These are phyloP conservation scores for Cistogaster globosa DNA, from an alignment of 2,888 invertebrate genomes.

Conservation along the genomic window DNA sequence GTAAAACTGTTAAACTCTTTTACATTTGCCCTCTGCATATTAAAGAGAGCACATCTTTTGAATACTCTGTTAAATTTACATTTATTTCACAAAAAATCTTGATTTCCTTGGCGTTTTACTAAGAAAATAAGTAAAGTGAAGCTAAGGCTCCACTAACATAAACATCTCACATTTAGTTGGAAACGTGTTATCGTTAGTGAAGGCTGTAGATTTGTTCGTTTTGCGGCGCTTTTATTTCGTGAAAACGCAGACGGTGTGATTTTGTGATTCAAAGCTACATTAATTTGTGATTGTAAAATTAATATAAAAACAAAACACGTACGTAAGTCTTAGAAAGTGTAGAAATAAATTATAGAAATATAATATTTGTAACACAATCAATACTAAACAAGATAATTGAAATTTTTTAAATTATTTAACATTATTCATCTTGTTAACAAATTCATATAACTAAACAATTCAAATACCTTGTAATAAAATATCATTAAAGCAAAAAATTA, in stretches of 20 bases:
- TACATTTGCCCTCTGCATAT: no score
- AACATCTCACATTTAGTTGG: constrained; percentile 54
- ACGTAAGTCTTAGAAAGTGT: constrained; percentile 47
- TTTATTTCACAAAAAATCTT: neutral
- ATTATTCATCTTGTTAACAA: neutral
- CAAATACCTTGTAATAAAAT: neutral
- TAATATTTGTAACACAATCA: neutral
- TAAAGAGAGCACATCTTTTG: neutral
- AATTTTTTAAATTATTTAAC: neutral
- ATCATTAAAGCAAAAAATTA: neutral
- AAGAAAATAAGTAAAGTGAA: constrained; percentile 43
- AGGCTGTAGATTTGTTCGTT: constrained; percentile 13
- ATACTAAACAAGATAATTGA: no score
- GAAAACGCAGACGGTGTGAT: constrained; percentile 33
- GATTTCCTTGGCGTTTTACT: neutral
- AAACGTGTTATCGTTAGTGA: constrained; percentile 31
- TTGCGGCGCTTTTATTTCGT: constrained; percentile 32
- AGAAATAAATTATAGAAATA: no score
- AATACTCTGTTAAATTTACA: neutral
- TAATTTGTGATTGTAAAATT: constrained; percentile 17
- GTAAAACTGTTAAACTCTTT: no score
- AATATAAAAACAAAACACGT: constrained; percentile 29
- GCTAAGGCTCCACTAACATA: constrained; percentile 38
- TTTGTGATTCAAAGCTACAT: constrained; percentile 18
- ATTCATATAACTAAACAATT: no score